A percentile compares a stretch with the other conserved stretches of the same genome.
phyloP scores from a whole-genome alignment of 2,113 vertebrate genomes.

The Zapus hudsonius region DNA sequence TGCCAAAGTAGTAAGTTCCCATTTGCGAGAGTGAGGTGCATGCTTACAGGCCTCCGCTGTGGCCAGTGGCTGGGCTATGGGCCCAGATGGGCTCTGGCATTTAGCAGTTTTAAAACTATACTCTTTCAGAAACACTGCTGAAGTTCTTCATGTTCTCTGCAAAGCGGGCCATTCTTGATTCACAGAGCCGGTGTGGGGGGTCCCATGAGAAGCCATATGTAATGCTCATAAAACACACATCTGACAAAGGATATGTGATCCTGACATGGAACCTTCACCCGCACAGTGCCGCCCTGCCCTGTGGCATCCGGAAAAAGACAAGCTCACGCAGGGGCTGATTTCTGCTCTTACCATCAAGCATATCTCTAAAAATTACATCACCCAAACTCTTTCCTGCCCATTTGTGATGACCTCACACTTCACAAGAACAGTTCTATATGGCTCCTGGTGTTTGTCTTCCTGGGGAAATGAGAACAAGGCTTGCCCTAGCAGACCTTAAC shows the following conservation, averaged over 20 bases:
- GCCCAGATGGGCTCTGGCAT: neutral
- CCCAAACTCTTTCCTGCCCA: neutral
- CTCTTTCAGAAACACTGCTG: neutral
- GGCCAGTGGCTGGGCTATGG: neutral
- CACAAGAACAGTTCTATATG: neutral
- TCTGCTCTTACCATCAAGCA: neutral
- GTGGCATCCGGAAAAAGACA: neutral
- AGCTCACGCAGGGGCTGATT: neutral
- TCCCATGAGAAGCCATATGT: neutral
- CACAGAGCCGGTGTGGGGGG: neutral
- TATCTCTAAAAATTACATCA: no score
- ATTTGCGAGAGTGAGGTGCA: accelerated
- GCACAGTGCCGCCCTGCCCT: neutral
- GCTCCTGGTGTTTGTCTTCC: neutral
- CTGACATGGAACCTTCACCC: neutral
- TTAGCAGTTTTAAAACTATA: neutral
- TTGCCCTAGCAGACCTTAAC: neutral
- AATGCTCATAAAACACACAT: no score
- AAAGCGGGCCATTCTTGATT: neutral
- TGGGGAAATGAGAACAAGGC: neutral
- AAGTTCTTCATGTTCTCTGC: neutral
- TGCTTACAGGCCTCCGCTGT: neutral
- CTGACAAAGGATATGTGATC: neutral
- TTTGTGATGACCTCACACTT: neutral
- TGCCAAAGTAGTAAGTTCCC: neutral